phyloP scores from a whole-genome alignment of 2,888 invertebrate species.

The Callinectes sapidus region DNA sequence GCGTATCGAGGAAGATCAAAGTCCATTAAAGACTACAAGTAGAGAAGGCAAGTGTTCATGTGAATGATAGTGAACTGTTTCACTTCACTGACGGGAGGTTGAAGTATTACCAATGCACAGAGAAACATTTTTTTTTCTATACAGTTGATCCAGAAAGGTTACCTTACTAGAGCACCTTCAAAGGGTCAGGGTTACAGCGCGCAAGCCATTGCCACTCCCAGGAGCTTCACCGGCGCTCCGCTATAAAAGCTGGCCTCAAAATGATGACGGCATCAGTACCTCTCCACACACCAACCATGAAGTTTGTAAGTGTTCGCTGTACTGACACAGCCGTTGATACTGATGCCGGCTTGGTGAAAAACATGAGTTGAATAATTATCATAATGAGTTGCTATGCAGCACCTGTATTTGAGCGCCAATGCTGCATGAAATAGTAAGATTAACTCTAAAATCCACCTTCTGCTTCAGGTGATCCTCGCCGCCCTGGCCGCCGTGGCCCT shows the following conservation, averaged over 20 bases:
- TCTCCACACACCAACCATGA: neutral
- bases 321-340: neutral
- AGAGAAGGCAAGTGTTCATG: neutral
- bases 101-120: neutral
- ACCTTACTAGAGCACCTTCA: neutral
- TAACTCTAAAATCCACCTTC: neutral
- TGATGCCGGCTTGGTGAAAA: neutral
- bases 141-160: neutral
- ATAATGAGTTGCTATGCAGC: neutral
- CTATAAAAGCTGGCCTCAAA: neutral
- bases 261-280: neutral
- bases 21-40: neutral
- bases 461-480: slow-evolving; percentile 50
- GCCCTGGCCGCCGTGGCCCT: slow-evolving; percentile 48
- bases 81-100: neutral
- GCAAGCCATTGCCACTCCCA: neutral
- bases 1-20: neutral
- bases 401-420: neutral
- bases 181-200: slow-evolving; percentile 4
- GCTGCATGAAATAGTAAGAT: neutral
- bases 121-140: neutral
- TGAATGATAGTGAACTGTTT: neutral
- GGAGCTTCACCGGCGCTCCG: neutral
- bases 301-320: slow-evolving; percentile 38
- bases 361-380: neutral